Evolutionary conservation across 1,140 invertebrate genomes (phyloP), one percentile per base, ranked within the genome.

Genomic region (Drosophila azteca): DNA sequence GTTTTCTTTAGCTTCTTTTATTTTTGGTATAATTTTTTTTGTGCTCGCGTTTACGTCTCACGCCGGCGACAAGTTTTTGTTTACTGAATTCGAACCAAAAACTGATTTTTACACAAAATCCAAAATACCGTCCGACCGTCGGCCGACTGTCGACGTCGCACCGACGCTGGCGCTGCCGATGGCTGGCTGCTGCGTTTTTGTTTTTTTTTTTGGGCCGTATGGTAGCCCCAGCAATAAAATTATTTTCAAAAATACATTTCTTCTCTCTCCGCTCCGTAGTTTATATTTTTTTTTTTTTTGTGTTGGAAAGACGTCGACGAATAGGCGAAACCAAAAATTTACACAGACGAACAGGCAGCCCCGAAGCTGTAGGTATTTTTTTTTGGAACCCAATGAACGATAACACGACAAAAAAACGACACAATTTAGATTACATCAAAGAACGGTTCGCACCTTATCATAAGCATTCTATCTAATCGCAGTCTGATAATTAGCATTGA

Each of bases 21-120:
- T 53, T 63, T 51, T 63, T 9, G 29, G 49, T 17, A 52, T 15
- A 66, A 44, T 59, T 49, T 51, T 61, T 46, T 48, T 54, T 76
- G 41, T 50, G 77, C 67, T 67, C 77, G 53, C 69, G 74, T 75
- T 61, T 63, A 71, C 76, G 84, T 89, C 84, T 90, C 90, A 68
- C 87, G 72, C 81, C 89, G 79, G 89, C 89, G 84, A 90, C 89
- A 90, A 90, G 87, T 89, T 89, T 90, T 90, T 90, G 89, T 90
- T 90, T 90, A 90, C 89, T 90, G 89, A 90, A 89, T 90, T 89
- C 76, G 71, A 87, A 87, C 68, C 76, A 81, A 88, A 88, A 89
- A 83, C 70, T 72, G 83, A 83, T 77, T 88, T 88, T 83, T 79
- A 83, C 66, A 88, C 79, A 85, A 82, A 82, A 83, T 76, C 70